These are phyloP conservation scores for Melanchra persicariae DNA, from an alignment of 2,888 invertebrate genomes.

Conservation along the genomic window DNA sequence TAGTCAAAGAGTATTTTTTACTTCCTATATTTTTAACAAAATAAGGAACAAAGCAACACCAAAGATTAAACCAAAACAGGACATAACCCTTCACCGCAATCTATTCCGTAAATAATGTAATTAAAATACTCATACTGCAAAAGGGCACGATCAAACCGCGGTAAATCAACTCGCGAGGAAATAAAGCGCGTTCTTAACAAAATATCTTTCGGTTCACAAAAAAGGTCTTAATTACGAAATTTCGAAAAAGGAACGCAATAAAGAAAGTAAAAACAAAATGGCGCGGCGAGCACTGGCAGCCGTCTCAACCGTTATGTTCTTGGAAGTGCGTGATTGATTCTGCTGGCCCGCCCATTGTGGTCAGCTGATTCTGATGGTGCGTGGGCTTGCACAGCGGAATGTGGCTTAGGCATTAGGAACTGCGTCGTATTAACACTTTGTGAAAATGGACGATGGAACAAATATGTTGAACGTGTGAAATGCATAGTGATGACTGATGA, in stretches of 20 bases:
- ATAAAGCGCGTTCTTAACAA: slow-evolving; percentile 66
- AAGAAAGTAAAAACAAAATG: slow-evolving; percentile 76
- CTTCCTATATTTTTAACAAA: background rate
- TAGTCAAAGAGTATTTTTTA: background rate
- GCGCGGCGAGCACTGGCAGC: slow-evolving; percentile 60
- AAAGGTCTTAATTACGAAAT: slow-evolving; percentile 84
- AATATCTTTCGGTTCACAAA: slow-evolving; percentile 72
- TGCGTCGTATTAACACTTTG: slow-evolving; percentile 45
- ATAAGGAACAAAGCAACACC: background rate
- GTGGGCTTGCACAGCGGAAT: slow-evolving; percentile 56
- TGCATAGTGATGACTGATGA: background rate
- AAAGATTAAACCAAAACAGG: slow-evolving; percentile 21
- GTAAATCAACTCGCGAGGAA: slow-evolving; percentile 64
- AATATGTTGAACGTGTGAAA: background rate
- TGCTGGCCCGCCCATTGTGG: slow-evolving; percentile 73
- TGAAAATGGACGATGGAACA: background rate
- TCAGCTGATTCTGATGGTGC: slow-evolving; percentile 68
- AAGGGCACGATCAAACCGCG: slow-evolving; percentile 62
- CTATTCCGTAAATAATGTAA: slow-evolving; percentile 60
- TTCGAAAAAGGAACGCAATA: slow-evolving; percentile 81
- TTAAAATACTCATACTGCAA: slow-evolving; percentile 58
- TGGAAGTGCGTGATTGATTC: slow-evolving; percentile 84
- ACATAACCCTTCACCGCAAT: slow-evolving; percentile 27
- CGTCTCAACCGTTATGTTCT: slow-evolving; percentile 77
- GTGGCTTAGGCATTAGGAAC: slow-evolving; percentile 59